phyloP scores from a whole-genome alignment of 23 tunicate species.

The Styela plicata region DNA sequence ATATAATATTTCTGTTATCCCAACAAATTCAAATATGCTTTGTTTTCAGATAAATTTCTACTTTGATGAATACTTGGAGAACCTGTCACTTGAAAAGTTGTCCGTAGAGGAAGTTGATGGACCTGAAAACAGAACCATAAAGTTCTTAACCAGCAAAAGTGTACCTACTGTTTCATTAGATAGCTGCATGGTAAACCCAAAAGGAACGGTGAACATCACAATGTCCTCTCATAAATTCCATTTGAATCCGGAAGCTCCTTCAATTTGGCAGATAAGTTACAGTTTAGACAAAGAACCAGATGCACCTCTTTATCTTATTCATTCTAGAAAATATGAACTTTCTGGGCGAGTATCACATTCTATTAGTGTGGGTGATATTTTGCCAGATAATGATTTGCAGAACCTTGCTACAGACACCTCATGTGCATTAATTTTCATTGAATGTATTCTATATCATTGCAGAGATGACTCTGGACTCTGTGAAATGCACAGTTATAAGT shows the following conservation, averaged over 20 bases:
- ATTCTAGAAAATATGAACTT: too few relatives aligned
- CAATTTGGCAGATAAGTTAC: slow-evolving; percentile 48
- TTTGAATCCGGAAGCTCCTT: slow-evolving; percentile 49
- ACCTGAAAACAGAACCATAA: not conserved
- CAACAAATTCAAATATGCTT: too few relatives aligned
- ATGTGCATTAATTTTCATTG: too few relatives aligned
- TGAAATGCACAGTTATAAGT: slow-evolving; percentile 28
- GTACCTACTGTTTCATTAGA: not conserved
- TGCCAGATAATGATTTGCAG: not conserved
- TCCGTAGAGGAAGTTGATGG: slow-evolving; percentile 4
- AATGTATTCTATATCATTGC: slow-evolving; percentile 49
- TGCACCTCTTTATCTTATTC: not conserved
- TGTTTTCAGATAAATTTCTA: not conserved
- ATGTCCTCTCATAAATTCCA: slow-evolving; percentile 16
- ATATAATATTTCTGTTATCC: too few relatives aligned
- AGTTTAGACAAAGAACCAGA: not conserved
- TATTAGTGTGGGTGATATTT: not conserved
- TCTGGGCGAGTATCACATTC: not conserved
- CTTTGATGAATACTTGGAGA: not conserved
- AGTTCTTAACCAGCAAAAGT: not conserved
- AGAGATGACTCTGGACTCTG: slow-evolving; percentile 32
- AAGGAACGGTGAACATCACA: not conserved
- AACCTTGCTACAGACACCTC: too few relatives aligned
- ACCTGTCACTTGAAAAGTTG: not conserved
- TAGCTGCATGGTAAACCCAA: not conserved